These are phyloP conservation scores for Dasysyrphus tricinctus DNA, from an alignment of 2,888 invertebrate species.

Conservation along the genomic window DNA sequence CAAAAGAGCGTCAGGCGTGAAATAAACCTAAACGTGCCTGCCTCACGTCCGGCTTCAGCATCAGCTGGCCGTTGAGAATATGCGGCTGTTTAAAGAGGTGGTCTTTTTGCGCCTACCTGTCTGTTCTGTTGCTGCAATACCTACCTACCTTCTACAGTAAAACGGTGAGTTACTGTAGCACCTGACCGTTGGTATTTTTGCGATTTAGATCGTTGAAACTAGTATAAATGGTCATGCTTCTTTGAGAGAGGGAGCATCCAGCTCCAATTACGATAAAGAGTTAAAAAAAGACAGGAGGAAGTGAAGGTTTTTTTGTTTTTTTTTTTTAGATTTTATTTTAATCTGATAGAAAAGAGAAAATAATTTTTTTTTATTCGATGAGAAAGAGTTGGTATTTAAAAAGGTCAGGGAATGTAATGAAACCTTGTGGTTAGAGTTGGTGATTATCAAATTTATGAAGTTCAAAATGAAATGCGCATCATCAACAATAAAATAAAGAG, in stretches of 20 bases:
- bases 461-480: not conserved
- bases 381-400: not conserved
- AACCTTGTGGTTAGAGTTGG: conserved; percentile 36
- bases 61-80: conserved; percentile 19
- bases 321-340: too few relatives aligned
- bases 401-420: conserved; percentile 3
- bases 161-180: conserved; percentile 60
- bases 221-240: conserved; percentile 62
- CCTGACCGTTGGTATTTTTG: conserved; percentile 65
- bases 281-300: conserved; percentile 53
- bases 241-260: conserved; percentile 44
- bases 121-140: conserved; percentile 18
- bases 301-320: conserved; percentile 17
- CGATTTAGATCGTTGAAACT: conserved; percentile 62
- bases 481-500: too few relatives aligned
- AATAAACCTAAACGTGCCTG: conserved; percentile 42
- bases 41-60: conserved; percentile 21
- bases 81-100: conserved; percentile 47
- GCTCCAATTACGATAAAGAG: conserved; percentile 60
- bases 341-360: conserved; percentile 15
- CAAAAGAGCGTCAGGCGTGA: conserved; percentile 61
- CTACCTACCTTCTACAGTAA: not conserved
- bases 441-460: not conserved
- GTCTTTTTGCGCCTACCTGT: conserved; percentile 26
- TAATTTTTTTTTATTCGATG: not conserved